Evolutionary conservation across 2,113 vertebrate genomes (phyloP).

Genomic region (Tachysurus fulvidraco): DNA sequence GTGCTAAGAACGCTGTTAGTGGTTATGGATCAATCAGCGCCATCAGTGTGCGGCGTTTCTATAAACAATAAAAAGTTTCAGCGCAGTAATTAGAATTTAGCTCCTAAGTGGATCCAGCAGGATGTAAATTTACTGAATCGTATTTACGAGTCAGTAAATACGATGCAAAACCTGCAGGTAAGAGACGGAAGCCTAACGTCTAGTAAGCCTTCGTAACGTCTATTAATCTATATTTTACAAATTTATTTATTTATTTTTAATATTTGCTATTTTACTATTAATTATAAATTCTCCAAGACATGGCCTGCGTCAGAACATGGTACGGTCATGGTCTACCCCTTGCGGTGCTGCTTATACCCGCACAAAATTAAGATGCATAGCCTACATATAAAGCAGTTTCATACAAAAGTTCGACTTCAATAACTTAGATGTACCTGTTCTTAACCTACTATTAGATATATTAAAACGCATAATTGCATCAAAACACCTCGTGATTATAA

Average conservation of each 20-base stretch:
- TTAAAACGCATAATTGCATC: background rate
- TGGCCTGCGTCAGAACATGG: background rate
- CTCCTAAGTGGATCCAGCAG: slow-evolving; percentile 42
- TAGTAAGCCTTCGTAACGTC: too few species aligned
- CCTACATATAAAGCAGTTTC: background rate
- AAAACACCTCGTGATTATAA: background rate
- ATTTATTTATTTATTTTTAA: too few species aligned
- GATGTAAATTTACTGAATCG: background rate
- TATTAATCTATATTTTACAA: too few species aligned
- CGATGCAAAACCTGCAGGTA: slow-evolving; percentile 1
- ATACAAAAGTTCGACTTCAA: background rate
- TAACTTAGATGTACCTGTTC: background rate
- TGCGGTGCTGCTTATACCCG: background rate
- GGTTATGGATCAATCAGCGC: background rate
- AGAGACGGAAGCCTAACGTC: too few species aligned
- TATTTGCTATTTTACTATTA: background rate
- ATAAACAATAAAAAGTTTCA: background rate
- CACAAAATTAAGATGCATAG: background rate
- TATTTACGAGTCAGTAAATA: slow-evolving; percentile 15
- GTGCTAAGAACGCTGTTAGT: background rate
- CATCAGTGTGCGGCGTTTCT: background rate
- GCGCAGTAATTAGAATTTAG: slow-evolving; percentile 42
- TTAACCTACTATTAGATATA: background rate
- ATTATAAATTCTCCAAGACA: background rate
- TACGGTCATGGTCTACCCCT: too few species aligned